These are phyloP conservation scores for Platyrinchus mystaceus DNA, from an alignment of 2,797 vertebrate species.

Conservation along the genomic window DNA sequence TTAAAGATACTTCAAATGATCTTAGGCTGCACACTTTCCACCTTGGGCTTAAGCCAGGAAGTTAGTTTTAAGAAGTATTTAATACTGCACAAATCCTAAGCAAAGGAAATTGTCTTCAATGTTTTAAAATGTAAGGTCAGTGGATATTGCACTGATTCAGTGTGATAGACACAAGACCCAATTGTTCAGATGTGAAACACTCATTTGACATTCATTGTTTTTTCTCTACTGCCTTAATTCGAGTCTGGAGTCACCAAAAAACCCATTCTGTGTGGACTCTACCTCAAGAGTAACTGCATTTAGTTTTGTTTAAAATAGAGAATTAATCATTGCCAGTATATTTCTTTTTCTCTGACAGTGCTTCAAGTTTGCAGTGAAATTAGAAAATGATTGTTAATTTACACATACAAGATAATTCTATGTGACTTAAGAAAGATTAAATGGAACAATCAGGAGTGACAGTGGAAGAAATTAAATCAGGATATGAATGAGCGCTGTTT, in stretches of 20 bases:
- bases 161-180: neutral
- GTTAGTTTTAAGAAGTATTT: slow-evolving; percentile 63
- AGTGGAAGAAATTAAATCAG: slow-evolving; percentile 78
- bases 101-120: slow-evolving; percentile 70
- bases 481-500: slow-evolving; percentile 75
- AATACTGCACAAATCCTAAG: slow-evolving; percentile 44
- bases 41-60: slow-evolving; percentile 60
- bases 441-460: slow-evolving; percentile 66
- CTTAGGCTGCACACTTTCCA: slow-evolving; percentile 14
- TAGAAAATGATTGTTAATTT: slow-evolving; percentile 69
- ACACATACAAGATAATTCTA: slow-evolving; percentile 68
- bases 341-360: slow-evolving; percentile 16
- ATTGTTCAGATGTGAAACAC: slow-evolving; percentile 13
- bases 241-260: neutral
- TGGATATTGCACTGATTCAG: slow-evolving; percentile 3
- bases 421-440: slow-evolving; percentile 73
- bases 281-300: neutral
- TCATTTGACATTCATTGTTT: slow-evolving; percentile 47
- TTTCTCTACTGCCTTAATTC: slow-evolving; percentile 8
- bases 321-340: slow-evolving; percentile 7
- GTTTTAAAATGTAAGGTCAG: slow-evolving; percentile 63
- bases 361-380: slow-evolving; percentile 47
- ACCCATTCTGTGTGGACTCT: neutral
- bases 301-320: slow-evolving; percentile 56
- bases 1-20: slow-evolving; percentile 61